Conservation (phyloP, 23 tunicate species). For the Styela clava region DNA sequence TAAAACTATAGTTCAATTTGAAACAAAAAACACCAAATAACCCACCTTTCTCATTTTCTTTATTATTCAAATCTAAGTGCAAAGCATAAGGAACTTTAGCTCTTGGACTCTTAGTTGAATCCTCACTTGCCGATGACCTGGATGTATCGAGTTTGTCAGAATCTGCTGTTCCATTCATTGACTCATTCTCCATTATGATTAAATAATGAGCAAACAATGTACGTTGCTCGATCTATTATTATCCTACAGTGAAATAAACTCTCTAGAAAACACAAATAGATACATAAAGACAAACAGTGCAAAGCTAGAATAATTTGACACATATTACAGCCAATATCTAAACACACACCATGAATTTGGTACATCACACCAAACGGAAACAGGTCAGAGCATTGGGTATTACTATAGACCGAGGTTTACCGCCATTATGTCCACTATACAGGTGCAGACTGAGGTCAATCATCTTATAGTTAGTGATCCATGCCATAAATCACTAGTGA, state of each 20-base stretch:
- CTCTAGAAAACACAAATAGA: neutral
- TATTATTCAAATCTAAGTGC: neutral
- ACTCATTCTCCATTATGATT: constrained; percentile 24
- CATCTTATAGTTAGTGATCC: too few species aligned
- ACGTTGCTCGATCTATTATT: neutral
- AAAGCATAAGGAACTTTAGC: constrained; percentile 20
- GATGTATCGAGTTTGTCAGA: constrained; percentile 18
- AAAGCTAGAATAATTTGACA: too few species aligned
- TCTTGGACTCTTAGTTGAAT: neutral
- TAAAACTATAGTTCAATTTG: too few species aligned
- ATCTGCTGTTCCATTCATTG: neutral
- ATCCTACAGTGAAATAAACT: neutral
- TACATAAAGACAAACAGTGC: neutral
- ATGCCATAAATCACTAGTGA: too few species aligned
- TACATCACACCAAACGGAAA: too few species aligned
- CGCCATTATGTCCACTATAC: too few species aligned
- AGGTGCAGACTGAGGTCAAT: too few species aligned
- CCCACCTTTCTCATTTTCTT: constrained; percentile 27
- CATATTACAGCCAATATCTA: too few species aligned
- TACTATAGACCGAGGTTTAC: too few species aligned
- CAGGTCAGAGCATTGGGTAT: too few species aligned
- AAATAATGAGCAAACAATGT: neutral
- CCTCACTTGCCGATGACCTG: constrained; percentile 10
- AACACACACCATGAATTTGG: too few species aligned
- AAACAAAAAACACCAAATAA: neutral